phyloP scores from a whole-genome alignment of 2,113 vertebrate species.

The Corythaeola cristata region DNA sequence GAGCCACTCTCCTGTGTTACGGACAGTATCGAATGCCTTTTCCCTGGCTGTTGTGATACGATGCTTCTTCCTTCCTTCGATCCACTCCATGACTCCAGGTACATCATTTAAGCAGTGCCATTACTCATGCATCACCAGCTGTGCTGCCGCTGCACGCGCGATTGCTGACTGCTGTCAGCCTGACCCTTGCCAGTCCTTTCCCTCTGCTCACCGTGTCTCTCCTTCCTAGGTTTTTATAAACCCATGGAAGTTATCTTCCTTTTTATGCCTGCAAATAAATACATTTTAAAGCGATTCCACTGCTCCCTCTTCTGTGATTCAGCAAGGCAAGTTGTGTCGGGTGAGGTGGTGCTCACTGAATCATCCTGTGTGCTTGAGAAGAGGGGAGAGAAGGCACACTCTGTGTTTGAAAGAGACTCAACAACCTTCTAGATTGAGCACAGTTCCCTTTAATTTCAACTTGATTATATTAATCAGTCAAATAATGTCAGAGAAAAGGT shows the following conservation, averaged over 20 bases:
- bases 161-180: not conserved
- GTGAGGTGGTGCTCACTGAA: not conserved
- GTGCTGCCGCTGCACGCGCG: fast-evolving
- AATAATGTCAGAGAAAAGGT: not conserved
- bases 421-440: not conserved
- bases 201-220: not conserved
- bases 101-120: not conserved
- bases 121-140: not conserved
- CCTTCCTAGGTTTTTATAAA: not conserved
- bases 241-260: not conserved
- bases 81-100: not conserved
- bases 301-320: not conserved
- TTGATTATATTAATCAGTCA: constrained; percentile 20
- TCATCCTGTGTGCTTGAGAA: not conserved
- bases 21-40: not conserved
- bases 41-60: fast-evolving
- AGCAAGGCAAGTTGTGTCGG: not conserved
- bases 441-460: not conserved
- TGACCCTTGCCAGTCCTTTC: not conserved
- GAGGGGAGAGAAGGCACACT: not conserved
- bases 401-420: not conserved
- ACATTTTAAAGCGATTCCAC: not conserved
- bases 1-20: not conserved
- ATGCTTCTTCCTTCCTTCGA: not conserved
- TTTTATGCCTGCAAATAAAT: not conserved